A percentile compares a stretch with the other conserved stretches of the same genome.
These are phyloP conservation scores for Mamestra configurata DNA, from an alignment of 1,140 invertebrate genomes.

Conservation along the genomic window DNA sequence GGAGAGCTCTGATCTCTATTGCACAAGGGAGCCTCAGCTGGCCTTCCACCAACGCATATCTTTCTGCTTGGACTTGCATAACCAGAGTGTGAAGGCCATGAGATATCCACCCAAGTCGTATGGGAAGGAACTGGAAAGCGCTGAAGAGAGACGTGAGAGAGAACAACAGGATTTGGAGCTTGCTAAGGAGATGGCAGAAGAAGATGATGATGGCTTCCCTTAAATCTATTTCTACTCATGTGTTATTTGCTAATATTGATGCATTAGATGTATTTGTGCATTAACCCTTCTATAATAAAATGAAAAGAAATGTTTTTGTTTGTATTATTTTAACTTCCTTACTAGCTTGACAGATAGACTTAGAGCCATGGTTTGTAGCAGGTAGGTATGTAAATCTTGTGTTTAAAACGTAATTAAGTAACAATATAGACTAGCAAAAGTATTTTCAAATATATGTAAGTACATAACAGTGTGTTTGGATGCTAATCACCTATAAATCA, in stretches of 20 bases:
- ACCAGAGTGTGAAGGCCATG: conserved; percentile 99
- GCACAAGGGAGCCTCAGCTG: conserved; percentile 98
- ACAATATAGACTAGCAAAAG: no score
- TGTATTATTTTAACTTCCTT: neutral
- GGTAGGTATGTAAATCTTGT: no score
- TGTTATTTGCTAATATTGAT: conserved; percentile 40
- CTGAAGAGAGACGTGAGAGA: conserved; percentile 97
- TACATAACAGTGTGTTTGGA: no score
- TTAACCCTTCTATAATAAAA: conserved; percentile 44
- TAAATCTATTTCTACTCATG: conserved; percentile 62
- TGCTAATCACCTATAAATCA: no score
- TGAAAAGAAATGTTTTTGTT: conserved; percentile 12
- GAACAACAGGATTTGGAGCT: conserved; percentile 99
- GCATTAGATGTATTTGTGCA: conserved; percentile 45
- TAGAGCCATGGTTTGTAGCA: no score
- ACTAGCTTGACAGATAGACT: no score
- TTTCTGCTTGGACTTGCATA: conserved; percentile 99
- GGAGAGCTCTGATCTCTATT: conserved; percentile 99
- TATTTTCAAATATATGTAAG: no score
- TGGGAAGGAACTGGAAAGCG: conserved; percentile 99
- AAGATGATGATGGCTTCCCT: conserved; percentile 97
- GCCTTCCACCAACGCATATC: conserved; percentile 99
- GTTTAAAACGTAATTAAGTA: no score
- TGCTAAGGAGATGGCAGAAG: conserved; percentile 99
- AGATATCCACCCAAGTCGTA: conserved; percentile 99